Evolutionary conservation across 2,888 invertebrate genomes (phyloP).

Genomic region (Synanthedon myopaeformis): DNA sequence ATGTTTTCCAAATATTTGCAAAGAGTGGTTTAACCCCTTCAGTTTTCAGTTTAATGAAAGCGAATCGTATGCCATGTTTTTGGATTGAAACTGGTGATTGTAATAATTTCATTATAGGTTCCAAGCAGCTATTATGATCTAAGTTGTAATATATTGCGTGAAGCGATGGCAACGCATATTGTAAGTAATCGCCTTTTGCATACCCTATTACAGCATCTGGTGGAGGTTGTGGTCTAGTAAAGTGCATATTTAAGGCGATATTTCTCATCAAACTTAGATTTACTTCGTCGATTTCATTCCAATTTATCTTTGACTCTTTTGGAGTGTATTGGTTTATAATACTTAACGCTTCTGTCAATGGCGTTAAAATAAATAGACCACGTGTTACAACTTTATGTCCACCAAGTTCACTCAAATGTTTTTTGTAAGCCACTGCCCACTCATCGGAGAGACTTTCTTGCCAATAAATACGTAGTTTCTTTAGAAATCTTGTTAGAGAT

Average conservation of each 20-base stretch:
- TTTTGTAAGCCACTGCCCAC: slow-evolving; percentile 24
- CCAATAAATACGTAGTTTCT: slow-evolving; percentile 43
- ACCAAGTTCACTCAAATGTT: slow-evolving; percentile 17
- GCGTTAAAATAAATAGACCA: slow-evolving; percentile 31
- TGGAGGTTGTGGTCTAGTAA: slow-evolving; percentile 37
- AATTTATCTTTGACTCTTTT: slow-evolving; percentile 31
- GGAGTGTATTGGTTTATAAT: slow-evolving; percentile 36
- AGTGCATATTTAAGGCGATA: slow-evolving; percentile 46
- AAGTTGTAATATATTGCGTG: slow-evolving; percentile 40
- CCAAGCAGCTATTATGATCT: slow-evolving; percentile 16
- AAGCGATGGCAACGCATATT: slow-evolving; percentile 40
- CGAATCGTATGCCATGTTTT: slow-evolving; percentile 42
- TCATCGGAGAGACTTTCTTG: slow-evolving; percentile 24
- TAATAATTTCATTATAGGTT: slow-evolving; percentile 27
- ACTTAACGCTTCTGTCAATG: slow-evolving; percentile 19
- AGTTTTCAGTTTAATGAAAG: slow-evolving; percentile 27
- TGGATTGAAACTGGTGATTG: slow-evolving; percentile 38
- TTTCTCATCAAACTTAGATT: slow-evolving; percentile 31
- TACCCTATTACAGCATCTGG: slow-evolving; percentile 32
- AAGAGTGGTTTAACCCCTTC: slow-evolving; percentile 26
- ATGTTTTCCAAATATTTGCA: slow-evolving; percentile 27
- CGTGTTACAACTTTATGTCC: slow-evolving; percentile 28
- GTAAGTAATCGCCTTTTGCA: slow-evolving; percentile 45
- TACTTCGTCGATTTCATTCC: slow-evolving; percentile 29
- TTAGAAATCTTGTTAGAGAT: slow-evolving; percentile 20